Base-by-base conservation (phyloP, 92 coral and sea anemone species). In the Umimayanthus chanpuru region DNA sequence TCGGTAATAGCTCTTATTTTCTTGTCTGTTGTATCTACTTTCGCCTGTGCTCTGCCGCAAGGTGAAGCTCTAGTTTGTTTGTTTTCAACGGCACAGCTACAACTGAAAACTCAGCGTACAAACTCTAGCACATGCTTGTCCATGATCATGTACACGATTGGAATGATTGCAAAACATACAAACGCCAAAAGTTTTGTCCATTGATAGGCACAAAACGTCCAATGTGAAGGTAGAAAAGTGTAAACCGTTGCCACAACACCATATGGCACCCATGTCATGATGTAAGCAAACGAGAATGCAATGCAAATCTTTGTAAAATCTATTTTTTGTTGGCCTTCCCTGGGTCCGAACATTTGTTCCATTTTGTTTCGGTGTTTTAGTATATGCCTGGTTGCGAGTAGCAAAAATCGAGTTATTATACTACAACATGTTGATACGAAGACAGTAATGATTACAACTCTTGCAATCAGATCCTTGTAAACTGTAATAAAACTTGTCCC, bases 231-330 rank as follows among this genome's bases (percentile, higher is more conserved):
- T 32, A 32, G 36, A 81, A 81, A 81, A 2, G 74, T 81, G 8
- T 81, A 81, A 38, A 61, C 28, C 20, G 85, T 56, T 21, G 85
- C 85, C 72, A 30, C 0, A 20, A 30, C 26, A 38, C 85, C 85
- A 58, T 61, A 61, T 39, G 85, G 85, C 4, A 61, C 85, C 85
- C 85, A 81, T 36, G 74, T 81, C 28, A 81, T 10, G 23, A 61
- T 61, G 55, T 81, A 81, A 49, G 73, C 85, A 18, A 58, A 58
- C 25, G 50, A 56, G 23, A 81, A 81, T 36, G 36, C 36, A 32
- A 32, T 32, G 36, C 36, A 32, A 32, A 32, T 32, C 36, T 32
- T 32, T 32, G 36, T 32, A 32, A 32, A 32, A 32, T 32, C 36
- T 32, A 32, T 32, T 32, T 32, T 32, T 32, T 32, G 36, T 32